These are phyloP conservation scores for Epinotia ramella DNA, from an alignment of 2,888 invertebrate species.

Conservation along the genomic window DNA sequence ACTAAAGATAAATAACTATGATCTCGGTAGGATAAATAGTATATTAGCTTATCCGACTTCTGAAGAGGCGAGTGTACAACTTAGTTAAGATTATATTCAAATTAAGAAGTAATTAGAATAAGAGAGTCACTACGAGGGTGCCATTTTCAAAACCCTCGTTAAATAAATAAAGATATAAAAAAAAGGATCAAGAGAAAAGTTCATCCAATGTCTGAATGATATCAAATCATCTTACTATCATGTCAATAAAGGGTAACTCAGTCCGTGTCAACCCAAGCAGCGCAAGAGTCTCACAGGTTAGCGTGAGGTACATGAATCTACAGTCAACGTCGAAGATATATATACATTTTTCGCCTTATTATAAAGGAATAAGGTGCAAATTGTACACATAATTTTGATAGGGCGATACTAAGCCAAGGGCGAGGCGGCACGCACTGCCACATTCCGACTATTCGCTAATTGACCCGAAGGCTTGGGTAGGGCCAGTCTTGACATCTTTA, in stretches of 20 bases:
- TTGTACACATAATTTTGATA: background rate
- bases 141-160: too few species aligned
- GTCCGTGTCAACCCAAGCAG: background rate
- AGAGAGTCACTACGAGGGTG: too few species aligned
- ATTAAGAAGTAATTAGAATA: too few species aligned
- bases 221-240: background rate
- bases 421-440: slow-evolving; percentile 36
- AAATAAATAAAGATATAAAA: too few species aligned
- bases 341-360: background rate
- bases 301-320: slow-evolving; percentile 5
- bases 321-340: background rate
- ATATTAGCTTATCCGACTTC: too few species aligned
- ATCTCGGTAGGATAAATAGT: too few species aligned
- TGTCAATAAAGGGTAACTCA: background rate
- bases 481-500: slow-evolving; percentile 4
- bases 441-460: slow-evolving; percentile 34
- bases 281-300: background rate
- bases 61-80: too few species aligned
- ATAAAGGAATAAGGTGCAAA: background rate
- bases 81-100: too few species aligned
- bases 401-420: slow-evolving; percentile 32
- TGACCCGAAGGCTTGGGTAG: background rate
- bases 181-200: background rate
- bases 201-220: background rate
- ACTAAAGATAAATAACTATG: too few species aligned